phyloP scores from a whole-genome alignment of 1,140 invertebrate genomes.

The Drosophila subpulchrella region DNA sequence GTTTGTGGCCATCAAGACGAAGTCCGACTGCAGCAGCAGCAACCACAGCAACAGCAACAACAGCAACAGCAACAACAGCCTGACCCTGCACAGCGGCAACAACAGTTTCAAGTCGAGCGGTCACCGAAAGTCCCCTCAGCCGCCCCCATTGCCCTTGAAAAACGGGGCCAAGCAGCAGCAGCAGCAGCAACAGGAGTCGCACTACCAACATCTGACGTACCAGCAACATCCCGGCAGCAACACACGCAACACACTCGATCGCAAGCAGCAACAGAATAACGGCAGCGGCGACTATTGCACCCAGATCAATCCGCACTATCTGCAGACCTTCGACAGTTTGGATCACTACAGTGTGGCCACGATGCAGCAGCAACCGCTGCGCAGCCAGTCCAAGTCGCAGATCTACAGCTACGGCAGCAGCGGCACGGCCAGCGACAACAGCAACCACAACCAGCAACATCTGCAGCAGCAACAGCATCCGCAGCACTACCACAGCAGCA shows the following conservation, averaged over 20 bases:
- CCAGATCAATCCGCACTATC: conserved; percentile 79
- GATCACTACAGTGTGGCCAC: conserved; percentile 77
- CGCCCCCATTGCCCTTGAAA: conserved; percentile 73
- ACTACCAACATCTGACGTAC: conserved; percentile 77
- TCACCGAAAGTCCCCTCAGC: conserved; percentile 62
- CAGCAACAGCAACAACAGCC: conserved; percentile 62
- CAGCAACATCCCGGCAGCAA: conserved; percentile 50
- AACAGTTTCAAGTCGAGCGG: conserved; percentile 74
- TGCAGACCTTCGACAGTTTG: conserved; percentile 80
- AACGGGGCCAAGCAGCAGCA: conserved; percentile 63
- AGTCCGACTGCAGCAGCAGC: conserved; percentile 61
- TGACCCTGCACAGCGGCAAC: conserved; percentile 66
- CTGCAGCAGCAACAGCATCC: conserved; percentile 54
- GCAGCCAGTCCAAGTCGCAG: conserved; percentile 80
- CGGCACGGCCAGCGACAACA: conserved; percentile 65
- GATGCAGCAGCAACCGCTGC: conserved; percentile 68
- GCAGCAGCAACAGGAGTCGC: conserved; percentile 56
- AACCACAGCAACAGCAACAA: conserved; percentile 53
- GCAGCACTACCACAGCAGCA: conserved; percentile 67
- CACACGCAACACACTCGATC: conserved; percentile 73
- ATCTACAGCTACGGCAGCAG: conserved; percentile 80
- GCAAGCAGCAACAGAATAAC: conserved; percentile 52
- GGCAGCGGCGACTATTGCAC: conserved; percentile 66
- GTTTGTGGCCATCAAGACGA: conserved; percentile 80
- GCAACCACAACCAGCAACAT: conserved; percentile 53